Evolutionary conservation across 2,113 vertebrate genomes (phyloP).

Genomic region (Onychostoma macrolepis): DNA sequence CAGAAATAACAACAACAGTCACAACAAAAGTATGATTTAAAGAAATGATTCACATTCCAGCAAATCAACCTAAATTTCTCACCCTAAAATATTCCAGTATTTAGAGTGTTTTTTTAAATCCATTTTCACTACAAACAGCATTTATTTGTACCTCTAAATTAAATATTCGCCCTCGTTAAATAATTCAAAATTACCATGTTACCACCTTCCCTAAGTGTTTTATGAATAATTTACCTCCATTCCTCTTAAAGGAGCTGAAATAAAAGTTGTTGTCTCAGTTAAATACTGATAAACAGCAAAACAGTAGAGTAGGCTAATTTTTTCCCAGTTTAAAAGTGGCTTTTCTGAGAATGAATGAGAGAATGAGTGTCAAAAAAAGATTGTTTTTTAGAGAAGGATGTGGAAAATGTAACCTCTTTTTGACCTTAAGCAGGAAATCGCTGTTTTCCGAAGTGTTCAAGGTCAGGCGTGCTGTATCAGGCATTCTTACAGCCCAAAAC

Average conservation of each 20-base stretch:
- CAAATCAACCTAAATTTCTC: neutral
- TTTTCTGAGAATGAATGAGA: neutral
- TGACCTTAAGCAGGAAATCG: conserved; percentile 64
- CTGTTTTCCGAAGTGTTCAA: conserved; percentile 64
- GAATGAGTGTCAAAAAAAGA: conserved; percentile 21
- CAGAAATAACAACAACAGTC: too few relatives aligned
- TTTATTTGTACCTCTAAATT: neutral
- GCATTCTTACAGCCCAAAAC: conserved; percentile 49
- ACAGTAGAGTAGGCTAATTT: neutral
- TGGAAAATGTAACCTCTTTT: conserved; percentile 66
- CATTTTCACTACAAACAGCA: neutral
- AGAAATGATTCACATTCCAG: too few relatives aligned
- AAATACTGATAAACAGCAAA: neutral
- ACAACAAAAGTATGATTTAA: too few relatives aligned
- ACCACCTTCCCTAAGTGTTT: neutral
- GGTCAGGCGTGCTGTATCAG: conserved; percentile 51
- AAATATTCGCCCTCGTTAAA: neutral
- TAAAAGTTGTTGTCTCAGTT: neutral
- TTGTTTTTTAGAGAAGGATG: conserved; percentile 66
- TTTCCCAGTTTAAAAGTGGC: neutral
- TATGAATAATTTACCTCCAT: neutral
- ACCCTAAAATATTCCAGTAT: neutral
- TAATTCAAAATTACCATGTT: neutral
- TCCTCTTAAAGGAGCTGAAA: neutral
- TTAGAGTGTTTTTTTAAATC: neutral